phyloP scores from a whole-genome alignment of 2,888 invertebrate species.

The Danaus chrysippus region DNA sequence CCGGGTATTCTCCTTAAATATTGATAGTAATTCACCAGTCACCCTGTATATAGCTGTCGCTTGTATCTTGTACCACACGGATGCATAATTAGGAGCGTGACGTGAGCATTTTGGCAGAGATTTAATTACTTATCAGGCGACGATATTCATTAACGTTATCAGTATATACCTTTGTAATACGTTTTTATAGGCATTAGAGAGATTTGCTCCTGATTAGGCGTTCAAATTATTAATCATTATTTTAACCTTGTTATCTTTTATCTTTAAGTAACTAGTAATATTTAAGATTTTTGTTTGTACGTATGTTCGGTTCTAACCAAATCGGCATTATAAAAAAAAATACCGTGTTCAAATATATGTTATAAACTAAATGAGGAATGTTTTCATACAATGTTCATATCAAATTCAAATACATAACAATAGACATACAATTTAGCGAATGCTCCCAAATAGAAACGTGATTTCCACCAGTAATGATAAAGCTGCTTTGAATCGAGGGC shows the following conservation, averaged over 20 bases:
- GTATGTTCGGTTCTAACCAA: too few species aligned
- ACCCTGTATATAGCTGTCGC: conserved; percentile 31
- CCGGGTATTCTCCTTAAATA: too few species aligned
- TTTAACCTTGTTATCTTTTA: neutral
- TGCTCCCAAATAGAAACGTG: neutral
- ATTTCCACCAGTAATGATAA: neutral
- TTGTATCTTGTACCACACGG: conserved; percentile 32
- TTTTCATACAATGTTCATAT: conserved; percentile 1
- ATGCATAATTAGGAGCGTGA: conserved; percentile 51
- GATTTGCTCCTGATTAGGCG: neutral
- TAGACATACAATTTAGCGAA: neutral
- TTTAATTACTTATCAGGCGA: conserved; percentile 46
- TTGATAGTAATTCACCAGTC: too few species aligned
- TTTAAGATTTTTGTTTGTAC: too few species aligned
- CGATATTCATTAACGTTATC: conserved; percentile 38
- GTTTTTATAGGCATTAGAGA: neutral
- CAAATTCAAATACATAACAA: neutral
- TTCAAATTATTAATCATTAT: neutral
- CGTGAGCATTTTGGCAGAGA: conserved; percentile 50
- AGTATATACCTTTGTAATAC: conserved; percentile 16
- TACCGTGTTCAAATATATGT: neutral
- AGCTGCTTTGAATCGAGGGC: conserved; percentile 2
- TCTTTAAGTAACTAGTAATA: too few species aligned
- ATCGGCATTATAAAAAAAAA: too few species aligned
- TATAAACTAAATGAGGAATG: neutral